Evolutionary conservation across 2,888 invertebrate genomes (phyloP).

Genomic region (Limnephilus lunatus): DNA sequence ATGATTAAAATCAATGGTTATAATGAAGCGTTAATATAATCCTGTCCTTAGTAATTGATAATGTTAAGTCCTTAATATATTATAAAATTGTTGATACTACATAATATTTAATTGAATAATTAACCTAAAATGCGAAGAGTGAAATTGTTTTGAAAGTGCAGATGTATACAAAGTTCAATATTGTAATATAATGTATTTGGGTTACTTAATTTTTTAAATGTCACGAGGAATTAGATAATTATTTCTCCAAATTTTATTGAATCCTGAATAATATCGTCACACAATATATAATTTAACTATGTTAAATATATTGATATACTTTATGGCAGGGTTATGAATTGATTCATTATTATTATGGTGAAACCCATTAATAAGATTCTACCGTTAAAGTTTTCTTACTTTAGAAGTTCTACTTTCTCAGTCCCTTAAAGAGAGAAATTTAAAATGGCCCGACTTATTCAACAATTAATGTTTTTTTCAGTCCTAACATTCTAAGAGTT

Average conservation of each 20-base stretch:
- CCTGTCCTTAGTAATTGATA: conserved; percentile 2
- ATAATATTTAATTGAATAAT: background rate
- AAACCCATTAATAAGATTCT: no score
- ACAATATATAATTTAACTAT: background rate
- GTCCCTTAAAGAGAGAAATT: no score
- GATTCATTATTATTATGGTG: no score
- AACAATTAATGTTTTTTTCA: no score
- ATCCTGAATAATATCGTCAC: background rate
- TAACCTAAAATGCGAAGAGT: background rate
- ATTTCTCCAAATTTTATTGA: background rate
- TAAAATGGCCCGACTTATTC: no score
- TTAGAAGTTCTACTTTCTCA: no score
- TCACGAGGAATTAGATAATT: background rate
- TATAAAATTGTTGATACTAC: background rate
- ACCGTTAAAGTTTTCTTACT: no score
- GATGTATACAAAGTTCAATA: background rate
- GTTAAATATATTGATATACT: background rate
- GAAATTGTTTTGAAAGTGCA: background rate
- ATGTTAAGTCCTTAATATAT: background rate
- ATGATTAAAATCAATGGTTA: background rate
- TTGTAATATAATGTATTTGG: background rate
- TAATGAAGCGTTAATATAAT: background rate
- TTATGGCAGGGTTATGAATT: background rate
- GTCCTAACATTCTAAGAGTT: no score
- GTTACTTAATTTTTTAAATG: background rate